Evolutionary conservation across 1,140 invertebrate genomes (phyloP), one percentile per base, ranked within the genome.

Genomic region (Rhopalosiphum padi): DNA sequence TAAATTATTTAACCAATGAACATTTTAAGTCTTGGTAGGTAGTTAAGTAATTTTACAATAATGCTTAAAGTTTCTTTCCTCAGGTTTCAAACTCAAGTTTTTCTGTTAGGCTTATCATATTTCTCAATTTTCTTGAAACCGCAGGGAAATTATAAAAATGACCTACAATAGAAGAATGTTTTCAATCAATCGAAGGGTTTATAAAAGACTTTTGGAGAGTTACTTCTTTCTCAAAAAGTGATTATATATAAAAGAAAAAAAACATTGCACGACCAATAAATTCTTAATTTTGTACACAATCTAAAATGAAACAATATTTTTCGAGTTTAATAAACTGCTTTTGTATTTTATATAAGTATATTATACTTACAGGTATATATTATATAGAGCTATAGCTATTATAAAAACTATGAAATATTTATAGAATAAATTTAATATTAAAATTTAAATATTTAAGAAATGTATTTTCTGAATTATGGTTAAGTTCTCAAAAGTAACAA

Each of bases 281-380:
- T 77, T 77, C n/a, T 77, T 77, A 77, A 77, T 77, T 77, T 77
- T n/a, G 60, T 77, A 77, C 60, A 77, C 60, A 68, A 25, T 60
- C 23, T n/a, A 30, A 5, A 77, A 77, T n/a, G 60, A 77, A 77
- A 77, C n/a, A n/a, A 77, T 77, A 18, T 77, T n/a, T 77, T 77
- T 35, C 30, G 15, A 77, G 4, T 35, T 77, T 77, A 35, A 77
- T 77, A 77, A 77, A 77, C 60, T 77, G 30, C 0, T n/a, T n/a
- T 15, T 68, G 18, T 68, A 68, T 68, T n/a, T 6, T n/a, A 68
- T 68, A 51, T 51, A 51, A 18, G 48, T 51, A 51, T 51, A 21
- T 51, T 51, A 51, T 51, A 51, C 48, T 51, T 51, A 51, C 18
- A 51, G 48, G 18, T 18, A 51, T 51, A 51, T 18, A 51, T 51